phyloP scores from a whole-genome alignment of 2,113 vertebrate species.

The Ciconia boyciana region DNA sequence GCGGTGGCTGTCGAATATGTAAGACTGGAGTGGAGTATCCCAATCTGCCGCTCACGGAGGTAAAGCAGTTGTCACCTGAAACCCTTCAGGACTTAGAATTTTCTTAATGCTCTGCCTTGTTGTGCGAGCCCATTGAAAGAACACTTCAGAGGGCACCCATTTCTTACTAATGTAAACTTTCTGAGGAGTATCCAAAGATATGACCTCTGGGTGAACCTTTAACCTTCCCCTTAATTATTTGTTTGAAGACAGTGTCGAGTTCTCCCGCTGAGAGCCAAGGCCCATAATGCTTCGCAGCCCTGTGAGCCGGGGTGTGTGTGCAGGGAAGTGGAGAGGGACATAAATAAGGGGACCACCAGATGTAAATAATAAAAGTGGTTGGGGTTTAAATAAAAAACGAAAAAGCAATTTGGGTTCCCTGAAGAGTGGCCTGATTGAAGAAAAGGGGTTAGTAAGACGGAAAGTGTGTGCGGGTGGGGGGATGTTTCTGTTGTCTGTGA shows the following conservation, averaged over 20 bases:
- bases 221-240: slow-evolving; percentile 99
- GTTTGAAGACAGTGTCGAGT: slow-evolving; percentile 99
- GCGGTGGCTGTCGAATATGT: background rate
- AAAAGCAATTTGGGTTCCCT: slow-evolving; percentile 72
- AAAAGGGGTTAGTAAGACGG: slow-evolving; percentile 58
- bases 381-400: slow-evolving; percentile 69
- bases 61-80: slow-evolving; percentile 41
- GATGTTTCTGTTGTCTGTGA: slow-evolving; percentile 66
- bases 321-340: slow-evolving; percentile 75
- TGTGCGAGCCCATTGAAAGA: slow-evolving; percentile 65
- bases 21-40: background rate
- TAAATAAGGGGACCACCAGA: slow-evolving; percentile 92
- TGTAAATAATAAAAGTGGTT: slow-evolving; percentile 94
- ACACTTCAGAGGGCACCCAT: slow-evolving; percentile 70
- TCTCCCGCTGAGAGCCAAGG: slow-evolving; percentile 89
- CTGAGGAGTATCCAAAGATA: slow-evolving; percentile 93
- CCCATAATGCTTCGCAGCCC: slow-evolving; percentile 83
- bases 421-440: slow-evolving; percentile 66
- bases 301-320: slow-evolving; percentile 68
- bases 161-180: slow-evolving; percentile 91
- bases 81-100: slow-evolving; percentile 58
- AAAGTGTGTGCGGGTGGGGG: background rate
- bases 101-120: slow-evolving; percentile 70
- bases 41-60: background rate
- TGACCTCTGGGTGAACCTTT: slow-evolving; percentile 93